Conservation (phyloP, 2,888 invertebrate species). For the Hyalella azteca region DNA sequence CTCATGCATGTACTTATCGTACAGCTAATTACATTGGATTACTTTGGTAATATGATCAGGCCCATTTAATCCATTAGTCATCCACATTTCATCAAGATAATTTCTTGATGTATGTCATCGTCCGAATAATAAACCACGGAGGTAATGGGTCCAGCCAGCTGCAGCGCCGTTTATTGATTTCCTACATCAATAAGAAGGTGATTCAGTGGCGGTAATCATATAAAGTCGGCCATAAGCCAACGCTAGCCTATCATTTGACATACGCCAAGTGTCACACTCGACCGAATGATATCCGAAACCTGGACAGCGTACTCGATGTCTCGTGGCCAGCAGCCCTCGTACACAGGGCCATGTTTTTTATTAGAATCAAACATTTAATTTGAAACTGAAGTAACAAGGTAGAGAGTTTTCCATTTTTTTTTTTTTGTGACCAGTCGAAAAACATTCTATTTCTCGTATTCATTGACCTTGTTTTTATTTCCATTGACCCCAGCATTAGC, state of each 20-base stretch:
- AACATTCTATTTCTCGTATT: too few species aligned
- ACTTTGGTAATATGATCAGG: neutral
- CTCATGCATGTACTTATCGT: too few species aligned
- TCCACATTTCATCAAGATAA: constrained; percentile 1
- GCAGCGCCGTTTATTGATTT: constrained; percentile 25
- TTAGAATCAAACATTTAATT: too few species aligned
- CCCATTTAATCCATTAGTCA: constrained; percentile 5
- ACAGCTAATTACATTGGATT: too few species aligned
- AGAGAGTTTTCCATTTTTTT: too few species aligned
- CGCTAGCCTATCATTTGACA: constrained; percentile 21
- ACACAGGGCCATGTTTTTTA: too few species aligned
- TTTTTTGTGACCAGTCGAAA: too few species aligned
- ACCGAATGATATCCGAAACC: constrained; percentile 10
- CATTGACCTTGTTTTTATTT: too few species aligned
- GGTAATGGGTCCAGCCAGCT: neutral
- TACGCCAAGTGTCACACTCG: constrained; percentile 15
- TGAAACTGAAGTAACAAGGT: too few species aligned
- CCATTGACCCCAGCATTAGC: too few species aligned
- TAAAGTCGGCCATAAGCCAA: constrained; percentile 25
- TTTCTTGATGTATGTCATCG: neutral
- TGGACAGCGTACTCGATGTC: too few species aligned
- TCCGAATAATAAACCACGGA: neutral
- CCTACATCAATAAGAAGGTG: constrained; percentile 34
- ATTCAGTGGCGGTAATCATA: constrained; percentile 27
- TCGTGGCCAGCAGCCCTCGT: too few species aligned